A percentile compares a stretch with the other conserved stretches of the same genome.
phyloP scores from a whole-genome alignment of 2,797 vertebrate genomes.

The Phrynocephalus guinanensis region DNA sequence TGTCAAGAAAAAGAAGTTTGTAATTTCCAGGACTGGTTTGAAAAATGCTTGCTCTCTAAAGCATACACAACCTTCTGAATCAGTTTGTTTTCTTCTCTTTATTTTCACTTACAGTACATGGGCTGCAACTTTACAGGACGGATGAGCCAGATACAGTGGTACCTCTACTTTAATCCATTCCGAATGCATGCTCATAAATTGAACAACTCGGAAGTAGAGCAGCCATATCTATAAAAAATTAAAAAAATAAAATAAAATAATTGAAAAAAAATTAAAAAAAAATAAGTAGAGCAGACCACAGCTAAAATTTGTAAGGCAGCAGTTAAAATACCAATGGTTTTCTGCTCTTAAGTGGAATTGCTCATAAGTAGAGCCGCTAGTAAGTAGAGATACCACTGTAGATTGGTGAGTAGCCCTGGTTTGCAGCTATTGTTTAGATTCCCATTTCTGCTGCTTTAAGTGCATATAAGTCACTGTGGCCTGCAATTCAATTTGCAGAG shows the following conservation, averaged over 20 bases:
- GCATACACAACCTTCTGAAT: conserved; percentile 29
- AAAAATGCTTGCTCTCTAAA: conserved; percentile 11
- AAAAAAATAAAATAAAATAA: too few relatives aligned
- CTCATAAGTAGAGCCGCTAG: too few relatives aligned
- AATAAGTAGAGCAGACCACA: too few relatives aligned
- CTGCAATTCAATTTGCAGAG: conserved; percentile 42
- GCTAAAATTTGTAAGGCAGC: too few relatives aligned
- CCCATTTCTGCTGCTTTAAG: conserved; percentile 40
- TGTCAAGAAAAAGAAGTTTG: conserved; percentile 46
- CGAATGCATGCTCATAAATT: too few relatives aligned
- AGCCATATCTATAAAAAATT: too few relatives aligned
- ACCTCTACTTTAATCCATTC: too few relatives aligned
- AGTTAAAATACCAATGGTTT: too few relatives aligned
- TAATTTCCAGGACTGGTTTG: conserved; percentile 52
- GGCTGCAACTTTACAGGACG: conserved; percentile 40
- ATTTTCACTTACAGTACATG: conserved; percentile 26
- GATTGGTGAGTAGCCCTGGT: conserved; percentile 44
- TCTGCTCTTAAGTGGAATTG: too few relatives aligned
- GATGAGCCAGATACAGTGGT: conserved; percentile 23
- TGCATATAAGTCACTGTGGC: conserved; percentile 24
- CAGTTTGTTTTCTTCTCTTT: background rate
- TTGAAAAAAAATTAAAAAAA: too few relatives aligned
- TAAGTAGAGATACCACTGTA: too few relatives aligned
- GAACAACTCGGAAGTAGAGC: too few relatives aligned
- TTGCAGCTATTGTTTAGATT: conserved; percentile 45